Percentiles rank a stretch among this genome's conserved stretches.
These are phyloP conservation scores for Anoncus sp. DNA, from an alignment of 2,888 invertebrate species.

Conservation along the genomic window DNA sequence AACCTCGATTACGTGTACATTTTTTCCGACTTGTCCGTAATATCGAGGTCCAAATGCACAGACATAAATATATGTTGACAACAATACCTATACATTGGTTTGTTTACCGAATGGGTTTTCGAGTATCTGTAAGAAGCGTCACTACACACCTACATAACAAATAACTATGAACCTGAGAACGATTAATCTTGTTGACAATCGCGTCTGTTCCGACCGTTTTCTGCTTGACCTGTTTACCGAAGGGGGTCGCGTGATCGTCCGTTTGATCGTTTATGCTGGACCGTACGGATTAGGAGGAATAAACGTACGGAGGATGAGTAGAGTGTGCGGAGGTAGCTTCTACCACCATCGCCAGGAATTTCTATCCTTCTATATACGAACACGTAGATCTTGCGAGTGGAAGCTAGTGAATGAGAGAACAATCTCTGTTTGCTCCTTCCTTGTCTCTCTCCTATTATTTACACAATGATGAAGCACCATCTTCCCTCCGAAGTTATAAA, in stretches of 20 bases:
- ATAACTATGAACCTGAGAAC: neutral
- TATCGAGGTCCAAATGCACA: no score
- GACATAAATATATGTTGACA: no score
- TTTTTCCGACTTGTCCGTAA: no score
- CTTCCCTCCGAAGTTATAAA: conserved; percentile 1
- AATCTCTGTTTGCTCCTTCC: neutral
- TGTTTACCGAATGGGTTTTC: no score
- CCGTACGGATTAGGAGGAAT: conserved; percentile 23
- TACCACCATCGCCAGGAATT: neutral
- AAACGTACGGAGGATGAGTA: neutral
- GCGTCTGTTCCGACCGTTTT: neutral
- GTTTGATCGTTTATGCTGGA: conserved; percentile 10
- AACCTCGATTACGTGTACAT: no score
- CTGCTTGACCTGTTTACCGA: conserved; percentile 11
- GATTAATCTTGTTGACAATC: conserved; percentile 36
- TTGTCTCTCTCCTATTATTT: neutral
- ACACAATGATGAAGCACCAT: neutral
- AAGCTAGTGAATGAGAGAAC: neutral
- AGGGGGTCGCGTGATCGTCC: neutral
- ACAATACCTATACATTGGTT: no score
- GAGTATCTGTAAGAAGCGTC: no score
- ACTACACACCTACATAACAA: no score
- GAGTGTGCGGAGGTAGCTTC: neutral
- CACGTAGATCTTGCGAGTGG: neutral
- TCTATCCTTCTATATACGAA: neutral